These are phyloP conservation scores for Hafferia zeledoni DNA, from an alignment of 2,797 vertebrate genomes.

Conservation along the genomic window DNA sequence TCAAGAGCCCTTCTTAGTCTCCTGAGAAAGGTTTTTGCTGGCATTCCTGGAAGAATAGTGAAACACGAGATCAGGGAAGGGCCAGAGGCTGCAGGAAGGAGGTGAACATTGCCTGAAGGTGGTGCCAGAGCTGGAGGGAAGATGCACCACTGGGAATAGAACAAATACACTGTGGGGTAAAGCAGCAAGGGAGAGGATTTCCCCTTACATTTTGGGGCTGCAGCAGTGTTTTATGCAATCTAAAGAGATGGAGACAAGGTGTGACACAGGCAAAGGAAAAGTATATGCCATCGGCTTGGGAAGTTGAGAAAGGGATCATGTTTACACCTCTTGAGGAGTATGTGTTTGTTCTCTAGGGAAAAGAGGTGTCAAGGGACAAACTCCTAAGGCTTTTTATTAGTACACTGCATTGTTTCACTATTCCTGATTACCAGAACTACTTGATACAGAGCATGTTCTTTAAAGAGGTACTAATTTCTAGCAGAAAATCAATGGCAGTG, in stretches of 20 bases:
- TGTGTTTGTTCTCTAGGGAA: not conserved
- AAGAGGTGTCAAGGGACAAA: not conserved
- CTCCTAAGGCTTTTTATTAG: not conserved
- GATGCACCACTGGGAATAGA: not conserved
- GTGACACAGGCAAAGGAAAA: not conserved
- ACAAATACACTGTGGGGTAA: not conserved
- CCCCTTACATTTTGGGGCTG: not conserved
- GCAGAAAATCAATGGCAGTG: not conserved
- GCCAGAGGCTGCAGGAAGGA: not conserved
- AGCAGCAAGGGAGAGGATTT: not conserved
- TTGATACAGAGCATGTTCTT: not conserved
- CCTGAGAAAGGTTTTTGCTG: not conserved
- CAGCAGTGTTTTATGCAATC: not conserved
- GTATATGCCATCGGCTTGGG: not conserved
- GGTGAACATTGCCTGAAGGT: fast-evolving
- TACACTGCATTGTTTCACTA: not conserved
- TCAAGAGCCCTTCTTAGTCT: not conserved
- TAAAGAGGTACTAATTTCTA: not conserved
- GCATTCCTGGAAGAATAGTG: not conserved
- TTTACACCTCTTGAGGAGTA: not conserved
- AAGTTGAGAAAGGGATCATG: not conserved
- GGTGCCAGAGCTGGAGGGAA: not conserved
- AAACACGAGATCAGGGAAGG: not conserved
- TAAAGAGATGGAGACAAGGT: not conserved
- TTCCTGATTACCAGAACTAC: not conserved